Evolutionary conservation across 2,888 invertebrate genomes (phyloP), one percentile per base, ranked within the genome.

Genomic region (Hermaeophaga mercurialis): DNA sequence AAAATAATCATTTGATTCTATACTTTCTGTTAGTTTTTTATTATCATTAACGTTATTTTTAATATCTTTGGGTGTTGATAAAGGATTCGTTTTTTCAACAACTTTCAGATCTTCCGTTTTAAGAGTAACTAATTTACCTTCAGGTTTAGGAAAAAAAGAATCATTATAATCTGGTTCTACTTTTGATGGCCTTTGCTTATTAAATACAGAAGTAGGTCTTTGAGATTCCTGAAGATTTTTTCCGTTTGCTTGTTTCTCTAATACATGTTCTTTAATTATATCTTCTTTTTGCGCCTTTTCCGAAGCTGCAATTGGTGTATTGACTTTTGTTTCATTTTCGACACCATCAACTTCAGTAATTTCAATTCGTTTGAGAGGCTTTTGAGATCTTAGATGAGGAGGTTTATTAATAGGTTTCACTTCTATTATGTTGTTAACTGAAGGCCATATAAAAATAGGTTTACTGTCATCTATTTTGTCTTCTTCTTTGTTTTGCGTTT

Each of bases 341-440:
- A 54, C 11, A 18, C 18, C 45, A 55, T 62, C 48, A 44, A 59
- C 55, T 65, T 72, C 70, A 46, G 53, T 52, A 44, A 75, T 73
- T 58, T 67, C 47, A 53, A 88, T 76, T 22, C 81, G 71, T 70
- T 80, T 84, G 11, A 88, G 70, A 0, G 83, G 80, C 71, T 82
- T 81, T 83, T 85, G 85, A 7, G 86, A 87, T 61, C 84, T 76
- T 65, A 85, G 75, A 77, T 86, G 87, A 1, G 86, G 84, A 4
- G 84, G 82, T 76, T 87, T 88, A 62, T 79, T 77, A 22, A 85
- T 79, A 2, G 84, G 79, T 64, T 79, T 65, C 18, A 83, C 73
- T 38, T 77, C 62, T 54, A 70, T 73, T 41, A 78, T 63, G 33
- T 70, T 73, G 56, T 75, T 69, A 50, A 74, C 67, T 31, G 69